phyloP scores from a whole-genome alignment of 1,140 invertebrate genomes.

The Sinonovacula constricta region DNA sequence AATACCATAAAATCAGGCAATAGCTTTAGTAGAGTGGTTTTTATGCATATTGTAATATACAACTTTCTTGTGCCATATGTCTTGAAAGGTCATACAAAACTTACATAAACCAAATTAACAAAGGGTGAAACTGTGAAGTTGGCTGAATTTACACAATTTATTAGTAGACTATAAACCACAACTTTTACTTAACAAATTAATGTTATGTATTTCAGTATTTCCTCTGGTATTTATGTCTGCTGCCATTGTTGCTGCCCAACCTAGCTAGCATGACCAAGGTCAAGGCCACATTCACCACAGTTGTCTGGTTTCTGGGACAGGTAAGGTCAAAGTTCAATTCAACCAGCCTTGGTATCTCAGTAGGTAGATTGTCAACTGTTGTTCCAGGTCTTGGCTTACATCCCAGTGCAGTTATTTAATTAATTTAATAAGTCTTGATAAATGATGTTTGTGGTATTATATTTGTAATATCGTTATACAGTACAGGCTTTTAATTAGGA shows the following conservation, averaged over 20 bases:
- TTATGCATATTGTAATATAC: too few species aligned
- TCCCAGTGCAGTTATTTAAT: too few species aligned
- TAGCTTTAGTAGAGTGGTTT: too few species aligned
- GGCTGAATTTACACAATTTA: too few species aligned
- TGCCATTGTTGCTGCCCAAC: conserved; percentile 85
- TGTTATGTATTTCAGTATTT: conserved; percentile 98
- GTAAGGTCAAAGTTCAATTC: conserved; percentile 60
- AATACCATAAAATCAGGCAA: too few species aligned
- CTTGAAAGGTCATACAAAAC: too few species aligned
- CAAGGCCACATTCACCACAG: conserved; percentile 73
- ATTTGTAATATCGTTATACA: neutral
- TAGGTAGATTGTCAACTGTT: neutral
- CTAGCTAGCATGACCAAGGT: conserved; percentile 65
- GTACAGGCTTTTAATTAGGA: too few species aligned
- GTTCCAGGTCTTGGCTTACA: neutral
- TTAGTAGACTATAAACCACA: too few species aligned
- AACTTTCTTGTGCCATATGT: too few species aligned
- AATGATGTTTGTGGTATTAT: neutral
- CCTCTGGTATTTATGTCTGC: conserved; percentile 94
- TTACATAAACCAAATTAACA: too few species aligned
- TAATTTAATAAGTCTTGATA: neutral
- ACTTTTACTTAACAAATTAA: too few species aligned
- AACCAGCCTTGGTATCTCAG: neutral
- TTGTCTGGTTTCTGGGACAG: conserved; percentile 89
- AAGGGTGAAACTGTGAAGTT: too few species aligned